Conservation (phyloP, 2,888 invertebrate genomes). For the Sinodicranocentrus sp. region DNA sequence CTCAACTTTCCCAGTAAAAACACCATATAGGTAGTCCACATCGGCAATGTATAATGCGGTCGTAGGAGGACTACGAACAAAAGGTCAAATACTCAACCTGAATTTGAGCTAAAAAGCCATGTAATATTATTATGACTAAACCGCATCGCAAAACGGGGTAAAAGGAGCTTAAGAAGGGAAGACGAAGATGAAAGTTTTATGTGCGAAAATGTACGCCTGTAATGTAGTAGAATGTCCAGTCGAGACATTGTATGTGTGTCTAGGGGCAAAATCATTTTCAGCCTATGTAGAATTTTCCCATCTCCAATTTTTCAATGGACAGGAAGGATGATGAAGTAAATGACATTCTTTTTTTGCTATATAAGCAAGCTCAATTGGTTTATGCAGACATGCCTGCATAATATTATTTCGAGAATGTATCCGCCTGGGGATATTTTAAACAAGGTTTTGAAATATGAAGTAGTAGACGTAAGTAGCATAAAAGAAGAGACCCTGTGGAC, state of each 20-base stretch:
- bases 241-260: neutral
- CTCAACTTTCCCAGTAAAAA: neutral
- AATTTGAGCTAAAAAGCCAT: neutral
- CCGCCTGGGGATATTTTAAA: constrained; percentile 24
- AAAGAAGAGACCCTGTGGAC: constrained; percentile 49
- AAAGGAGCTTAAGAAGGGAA: neutral
- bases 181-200: constrained; percentile 52
- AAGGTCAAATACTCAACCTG: no score
- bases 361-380: no score
- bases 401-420: constrained; percentile 1
- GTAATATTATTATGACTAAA: constrained; percentile 9
- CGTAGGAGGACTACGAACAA: no score
- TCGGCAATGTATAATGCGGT: no score
- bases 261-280: neutral
- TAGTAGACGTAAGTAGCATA: constrained; percentile 28
- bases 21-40: no score
- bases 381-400: no score
- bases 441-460: constrained; percentile 43
- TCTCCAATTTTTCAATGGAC: neutral
- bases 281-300: neutral
- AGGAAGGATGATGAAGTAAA: neutral
- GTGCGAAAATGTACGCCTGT: constrained; percentile 31
- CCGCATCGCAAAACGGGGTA: constrained; percentile 17
- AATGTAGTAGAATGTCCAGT: constrained; percentile 36
- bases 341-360: no score